phyloP scores from a whole-genome alignment of 2,113 vertebrate genomes.

The Esox niger region DNA sequence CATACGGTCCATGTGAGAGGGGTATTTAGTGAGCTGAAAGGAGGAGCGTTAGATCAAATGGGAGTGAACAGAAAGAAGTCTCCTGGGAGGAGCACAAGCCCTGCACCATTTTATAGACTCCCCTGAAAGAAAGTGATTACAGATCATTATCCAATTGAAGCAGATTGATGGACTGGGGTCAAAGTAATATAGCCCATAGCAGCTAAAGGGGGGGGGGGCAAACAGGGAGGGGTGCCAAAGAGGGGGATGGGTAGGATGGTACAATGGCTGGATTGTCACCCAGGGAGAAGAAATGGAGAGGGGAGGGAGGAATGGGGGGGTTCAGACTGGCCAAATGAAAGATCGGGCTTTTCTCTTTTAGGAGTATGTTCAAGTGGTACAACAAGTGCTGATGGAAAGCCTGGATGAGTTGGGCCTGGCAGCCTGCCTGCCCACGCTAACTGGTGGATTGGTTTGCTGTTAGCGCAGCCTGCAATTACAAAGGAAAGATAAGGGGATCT shows the following conservation, averaged over 20 bases:
- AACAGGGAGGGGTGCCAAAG: conserved; percentile 35
- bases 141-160: conserved; percentile 99
- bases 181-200: conserved; percentile 96
- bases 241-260: conserved; percentile 67
- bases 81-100: conserved; percentile 89
- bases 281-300: conserved; percentile 44
- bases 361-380: conserved; percentile 59
- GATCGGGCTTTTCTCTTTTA: conserved; percentile 62
- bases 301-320: conserved; percentile 48
- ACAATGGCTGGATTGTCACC: conserved; percentile 95
- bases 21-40: conserved; percentile 68
- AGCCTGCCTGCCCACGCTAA: background rate
- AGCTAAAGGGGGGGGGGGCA: conserved; percentile 53
- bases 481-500: conserved; percentile 67
- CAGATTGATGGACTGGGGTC: conserved; percentile 99
- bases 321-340: conserved; percentile 63
- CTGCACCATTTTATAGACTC: conserved; percentile 98
- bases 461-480: conserved; percentile 58
- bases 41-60: conserved; percentile 85
- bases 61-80: conserved; percentile 93
- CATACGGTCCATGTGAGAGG: conserved; percentile 77
- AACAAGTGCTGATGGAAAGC: conserved; percentile 68
- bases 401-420: conserved; percentile 31
- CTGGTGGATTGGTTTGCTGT: conserved; percentile 44
- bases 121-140: conserved; percentile 99